These are phyloP conservation scores for Ischnura elegans DNA, from an alignment of 2,888 invertebrate genomes.

Conservation along the genomic window DNA sequence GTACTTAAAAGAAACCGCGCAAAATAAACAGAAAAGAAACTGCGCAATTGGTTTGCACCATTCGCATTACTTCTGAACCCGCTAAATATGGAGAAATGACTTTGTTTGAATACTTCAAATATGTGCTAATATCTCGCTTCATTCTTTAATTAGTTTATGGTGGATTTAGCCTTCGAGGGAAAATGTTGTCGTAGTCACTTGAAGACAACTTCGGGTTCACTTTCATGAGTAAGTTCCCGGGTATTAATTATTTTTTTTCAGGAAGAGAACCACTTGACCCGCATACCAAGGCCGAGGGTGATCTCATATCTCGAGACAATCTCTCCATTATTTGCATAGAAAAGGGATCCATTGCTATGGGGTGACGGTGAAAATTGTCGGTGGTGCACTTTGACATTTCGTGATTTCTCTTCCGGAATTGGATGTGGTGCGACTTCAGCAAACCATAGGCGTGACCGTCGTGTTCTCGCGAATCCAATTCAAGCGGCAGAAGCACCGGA, in stretches of 20 bases:
- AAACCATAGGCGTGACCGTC: slow-evolving; percentile 56
- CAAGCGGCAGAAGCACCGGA: slow-evolving; percentile 37
- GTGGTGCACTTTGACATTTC: slow-evolving; percentile 61
- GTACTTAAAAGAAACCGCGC: too few species aligned
- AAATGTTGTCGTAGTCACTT: neutral
- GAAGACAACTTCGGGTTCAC: neutral
- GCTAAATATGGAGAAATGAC: too few species aligned
- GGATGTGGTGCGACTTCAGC: slow-evolving; percentile 51
- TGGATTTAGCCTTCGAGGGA: neutral
- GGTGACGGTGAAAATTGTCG: slow-evolving; percentile 30
- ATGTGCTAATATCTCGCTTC: too few species aligned
- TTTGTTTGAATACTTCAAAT: too few species aligned
- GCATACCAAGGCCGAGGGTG: slow-evolving; percentile 2
- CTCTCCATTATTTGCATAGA: slow-evolving; percentile 40
- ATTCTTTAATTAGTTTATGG: too few species aligned
- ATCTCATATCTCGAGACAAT: slow-evolving; percentile 4
- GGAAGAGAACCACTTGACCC: slow-evolving; percentile 3
- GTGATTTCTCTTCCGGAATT: slow-evolving; percentile 60
- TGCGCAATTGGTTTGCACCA: too few species aligned
- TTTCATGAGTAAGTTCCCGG: neutral
- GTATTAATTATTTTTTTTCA: neutral
- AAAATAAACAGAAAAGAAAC: too few species aligned
- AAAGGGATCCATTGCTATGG: slow-evolving; percentile 15
- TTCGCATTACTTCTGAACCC: too few species aligned
- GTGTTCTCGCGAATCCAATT: neutral